Evolutionary conservation across 2,113 vertebrate genomes (phyloP).

Genomic region (Grus americana): DNA sequence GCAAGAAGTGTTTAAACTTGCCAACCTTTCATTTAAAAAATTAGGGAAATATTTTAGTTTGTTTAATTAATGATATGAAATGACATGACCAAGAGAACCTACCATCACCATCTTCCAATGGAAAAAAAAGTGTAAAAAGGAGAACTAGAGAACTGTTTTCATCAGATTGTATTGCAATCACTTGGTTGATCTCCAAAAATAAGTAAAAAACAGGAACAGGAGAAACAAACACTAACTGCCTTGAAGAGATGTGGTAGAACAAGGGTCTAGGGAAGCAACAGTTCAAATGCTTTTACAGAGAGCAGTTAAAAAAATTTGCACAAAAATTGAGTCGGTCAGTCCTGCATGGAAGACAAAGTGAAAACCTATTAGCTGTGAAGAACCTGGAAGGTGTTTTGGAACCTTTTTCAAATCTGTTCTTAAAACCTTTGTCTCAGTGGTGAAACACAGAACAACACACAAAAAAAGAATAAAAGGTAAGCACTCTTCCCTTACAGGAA

Average conservation of each 20-base stretch:
- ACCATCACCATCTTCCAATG: neutral
- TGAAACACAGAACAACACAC: neutral
- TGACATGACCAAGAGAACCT: neutral
- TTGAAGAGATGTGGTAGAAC: neutral
- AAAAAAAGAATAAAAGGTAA: neutral
- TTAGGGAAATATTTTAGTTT: neutral
- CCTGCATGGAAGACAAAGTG: neutral
- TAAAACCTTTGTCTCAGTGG: neutral
- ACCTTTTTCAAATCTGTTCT: neutral
- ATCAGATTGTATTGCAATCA: neutral
- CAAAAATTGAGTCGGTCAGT: neutral
- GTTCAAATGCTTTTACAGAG: neutral
- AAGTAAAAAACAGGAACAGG: neutral
- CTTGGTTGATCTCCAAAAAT: neutral
- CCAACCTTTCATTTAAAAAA: neutral
- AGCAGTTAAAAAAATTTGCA: neutral
- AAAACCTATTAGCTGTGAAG: neutral
- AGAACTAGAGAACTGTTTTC: neutral
- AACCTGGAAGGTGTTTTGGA: neutral
- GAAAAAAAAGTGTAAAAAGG: neutral
- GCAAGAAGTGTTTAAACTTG: neutral
- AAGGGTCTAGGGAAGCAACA: neutral
- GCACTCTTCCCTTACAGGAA: neutral
- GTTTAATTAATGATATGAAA: neutral
- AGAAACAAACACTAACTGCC: neutral